Percentiles rank a stretch among this genome's conserved stretches.
These are phyloP conservation scores for Xiphophorus birchmanni DNA, from an alignment of 2,797 vertebrate species.

Conservation along the genomic window DNA sequence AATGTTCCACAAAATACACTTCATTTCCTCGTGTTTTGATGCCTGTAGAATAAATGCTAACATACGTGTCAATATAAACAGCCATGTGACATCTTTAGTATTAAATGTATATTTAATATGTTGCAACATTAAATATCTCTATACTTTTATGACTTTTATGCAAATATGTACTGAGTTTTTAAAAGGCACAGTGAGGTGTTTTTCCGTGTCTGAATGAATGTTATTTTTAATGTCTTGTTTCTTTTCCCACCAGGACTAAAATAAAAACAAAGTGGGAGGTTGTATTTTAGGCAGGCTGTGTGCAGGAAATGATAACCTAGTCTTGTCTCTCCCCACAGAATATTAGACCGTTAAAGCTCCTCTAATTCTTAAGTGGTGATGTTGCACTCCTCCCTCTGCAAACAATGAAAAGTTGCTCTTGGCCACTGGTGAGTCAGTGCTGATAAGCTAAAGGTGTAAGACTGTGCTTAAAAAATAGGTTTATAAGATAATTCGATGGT, in stretches of 20 bases:
- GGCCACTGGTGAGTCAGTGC: conserved; percentile 25
- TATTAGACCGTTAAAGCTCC: conserved; percentile 10
- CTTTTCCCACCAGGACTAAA: background rate
- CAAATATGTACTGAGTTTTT: conserved; percentile 5
- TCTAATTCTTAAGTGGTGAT: conserved; percentile 34
- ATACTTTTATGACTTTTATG: background rate
- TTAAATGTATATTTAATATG: background rate
- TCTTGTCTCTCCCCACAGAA: background rate
- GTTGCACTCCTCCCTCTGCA: conserved; percentile 23
- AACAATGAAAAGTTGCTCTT: conserved; percentile 14
- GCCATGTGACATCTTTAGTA: background rate
- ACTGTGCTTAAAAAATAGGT: background rate
- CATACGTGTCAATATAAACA: background rate
- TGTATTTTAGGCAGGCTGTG: conserved; percentile 7
- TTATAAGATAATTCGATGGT: background rate
- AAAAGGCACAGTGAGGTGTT: background rate
- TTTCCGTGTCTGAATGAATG: background rate
- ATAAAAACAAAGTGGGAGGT: conserved; percentile 9
- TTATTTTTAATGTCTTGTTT: conserved; percentile 3
- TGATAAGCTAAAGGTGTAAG: conserved; percentile 17
- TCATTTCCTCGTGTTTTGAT: background rate
- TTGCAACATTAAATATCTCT: background rate
- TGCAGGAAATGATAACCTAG: conserved; percentile 23
- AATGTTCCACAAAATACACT: background rate
- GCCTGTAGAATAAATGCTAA: background rate